Evolutionary conservation across 2,888 invertebrate species (phyloP).

Genomic region (Lithophane semibrunnea): DNA sequence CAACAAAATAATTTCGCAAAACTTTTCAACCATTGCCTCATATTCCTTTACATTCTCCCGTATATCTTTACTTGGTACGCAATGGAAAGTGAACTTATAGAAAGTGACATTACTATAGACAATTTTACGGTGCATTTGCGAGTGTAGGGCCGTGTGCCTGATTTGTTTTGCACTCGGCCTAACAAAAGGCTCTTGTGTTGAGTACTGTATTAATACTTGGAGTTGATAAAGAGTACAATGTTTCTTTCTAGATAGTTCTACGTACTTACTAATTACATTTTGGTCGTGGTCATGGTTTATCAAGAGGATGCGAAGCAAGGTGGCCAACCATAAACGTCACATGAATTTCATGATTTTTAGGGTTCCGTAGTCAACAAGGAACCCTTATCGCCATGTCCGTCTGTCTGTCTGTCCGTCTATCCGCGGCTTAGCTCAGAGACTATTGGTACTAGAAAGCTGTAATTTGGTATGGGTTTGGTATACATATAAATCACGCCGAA

Average conservation of each 20-base stretch:
- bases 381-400: no score
- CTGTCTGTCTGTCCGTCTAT: no score
- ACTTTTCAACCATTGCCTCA: constrained; percentile 9
- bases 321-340: no score
- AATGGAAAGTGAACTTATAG: constrained; percentile 34
- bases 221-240: constrained; percentile 24
- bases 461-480: no score
- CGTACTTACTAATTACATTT: not conserved
- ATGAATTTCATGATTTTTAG: no score
- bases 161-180: constrained; percentile 73
- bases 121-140: constrained; percentile 9
- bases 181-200: constrained; percentile 51
- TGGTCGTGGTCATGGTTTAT: constrained; percentile 12
- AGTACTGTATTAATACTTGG: constrained; percentile 23
- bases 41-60: not conserved
- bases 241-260: constrained; percentile 31
- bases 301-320: not conserved
- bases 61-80: constrained; percentile 15
- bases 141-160: constrained; percentile 70
- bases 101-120: not conserved
- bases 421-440: no score
- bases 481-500: no score
- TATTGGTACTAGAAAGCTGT: no score
- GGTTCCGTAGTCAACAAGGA: no score
- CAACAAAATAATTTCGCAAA: not conserved